Percentiles rank a stretch among this genome's conserved stretches.
phyloP scores from a whole-genome alignment of 2,797 vertebrate genomes.

The Microctenopoma lineatum region DNA sequence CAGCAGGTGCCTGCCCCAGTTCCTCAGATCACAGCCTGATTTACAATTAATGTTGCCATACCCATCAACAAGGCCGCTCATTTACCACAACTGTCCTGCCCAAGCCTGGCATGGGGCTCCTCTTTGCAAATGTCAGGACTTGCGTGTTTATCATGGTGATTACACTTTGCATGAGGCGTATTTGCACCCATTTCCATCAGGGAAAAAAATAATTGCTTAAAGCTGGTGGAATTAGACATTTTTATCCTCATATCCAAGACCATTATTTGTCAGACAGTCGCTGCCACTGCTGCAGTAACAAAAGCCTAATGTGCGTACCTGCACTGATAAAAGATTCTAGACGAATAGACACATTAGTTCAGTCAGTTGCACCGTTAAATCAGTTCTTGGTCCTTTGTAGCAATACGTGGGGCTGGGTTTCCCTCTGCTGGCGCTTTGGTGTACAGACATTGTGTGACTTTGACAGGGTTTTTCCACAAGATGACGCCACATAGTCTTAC shows the following conservation, averaged over 20 bases:
- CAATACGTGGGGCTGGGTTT: constrained; percentile 50
- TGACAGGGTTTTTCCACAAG: constrained; percentile 51
- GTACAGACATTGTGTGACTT: constrained; percentile 32
- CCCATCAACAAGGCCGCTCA: constrained; percentile 54
- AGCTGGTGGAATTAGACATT: neutral
- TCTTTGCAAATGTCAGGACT: constrained; percentile 44
- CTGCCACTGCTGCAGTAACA: neutral
- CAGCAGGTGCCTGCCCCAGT: constrained; percentile 86
- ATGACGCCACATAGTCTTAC: constrained; percentile 41
- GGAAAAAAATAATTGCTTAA: neutral
- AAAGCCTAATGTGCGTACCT: neutral
- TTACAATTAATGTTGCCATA: constrained; percentile 79
- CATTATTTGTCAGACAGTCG: neutral
- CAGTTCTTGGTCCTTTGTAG: neutral
- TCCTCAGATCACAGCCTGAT: constrained; percentile 75
- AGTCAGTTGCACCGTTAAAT: neutral
- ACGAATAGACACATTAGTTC: neutral
- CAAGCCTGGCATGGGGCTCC: constrained; percentile 34
- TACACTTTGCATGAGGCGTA: neutral
- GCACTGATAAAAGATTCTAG: constrained; percentile 6
- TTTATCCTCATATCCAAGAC: neutral
- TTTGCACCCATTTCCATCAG: constrained; percentile 7
- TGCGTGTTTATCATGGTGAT: constrained; percentile 16
- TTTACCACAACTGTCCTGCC: constrained; percentile 42
- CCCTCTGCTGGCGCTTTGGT: constrained; percentile 70